phyloP scores from a whole-genome alignment of 2,113 vertebrate species.

The Cairina moschata region DNA sequence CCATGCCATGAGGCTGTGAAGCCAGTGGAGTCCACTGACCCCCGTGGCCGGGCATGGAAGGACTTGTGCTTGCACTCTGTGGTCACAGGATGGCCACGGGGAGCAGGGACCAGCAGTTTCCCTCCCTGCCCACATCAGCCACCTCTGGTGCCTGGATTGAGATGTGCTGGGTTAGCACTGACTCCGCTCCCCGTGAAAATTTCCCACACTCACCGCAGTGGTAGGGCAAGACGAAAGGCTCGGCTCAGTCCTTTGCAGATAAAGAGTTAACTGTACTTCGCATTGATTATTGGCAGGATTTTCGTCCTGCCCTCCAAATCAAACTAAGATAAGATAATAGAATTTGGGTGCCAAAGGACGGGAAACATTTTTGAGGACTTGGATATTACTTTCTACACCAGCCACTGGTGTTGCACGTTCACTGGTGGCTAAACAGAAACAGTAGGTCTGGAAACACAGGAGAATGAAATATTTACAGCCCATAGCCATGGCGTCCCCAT shows the following conservation, averaged over 20 bases:
- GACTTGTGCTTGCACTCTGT: not conserved
- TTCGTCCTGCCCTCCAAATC: not conserved
- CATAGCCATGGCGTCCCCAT: not conserved
- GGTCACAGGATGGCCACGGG: fast-evolving
- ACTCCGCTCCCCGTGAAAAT: not conserved
- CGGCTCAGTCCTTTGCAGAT: not conserved
- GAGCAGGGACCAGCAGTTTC: not conserved
- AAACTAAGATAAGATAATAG: not conserved
- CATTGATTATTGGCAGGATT: not conserved
- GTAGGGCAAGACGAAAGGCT: not conserved
- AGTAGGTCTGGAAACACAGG: not conserved
- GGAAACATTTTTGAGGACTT: not conserved
- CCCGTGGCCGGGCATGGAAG: not conserved
- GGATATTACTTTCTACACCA: not conserved
- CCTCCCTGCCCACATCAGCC: not conserved
- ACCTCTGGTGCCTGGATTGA: not conserved
- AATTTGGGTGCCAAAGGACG: not conserved
- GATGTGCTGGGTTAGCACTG: not conserved
- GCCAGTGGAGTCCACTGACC: not conserved
- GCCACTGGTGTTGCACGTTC: not conserved
- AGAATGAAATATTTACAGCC: not conserved
- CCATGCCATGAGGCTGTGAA: not conserved
- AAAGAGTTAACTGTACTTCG: not conserved
- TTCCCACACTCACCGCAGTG: not conserved
- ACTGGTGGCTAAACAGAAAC: not conserved